A percentile compares a stretch with the other conserved stretches of the same genome.
Evolutionary conservation across 1,140 invertebrate species (phyloP).

Genomic region (Magallana ariakensis): DNA sequence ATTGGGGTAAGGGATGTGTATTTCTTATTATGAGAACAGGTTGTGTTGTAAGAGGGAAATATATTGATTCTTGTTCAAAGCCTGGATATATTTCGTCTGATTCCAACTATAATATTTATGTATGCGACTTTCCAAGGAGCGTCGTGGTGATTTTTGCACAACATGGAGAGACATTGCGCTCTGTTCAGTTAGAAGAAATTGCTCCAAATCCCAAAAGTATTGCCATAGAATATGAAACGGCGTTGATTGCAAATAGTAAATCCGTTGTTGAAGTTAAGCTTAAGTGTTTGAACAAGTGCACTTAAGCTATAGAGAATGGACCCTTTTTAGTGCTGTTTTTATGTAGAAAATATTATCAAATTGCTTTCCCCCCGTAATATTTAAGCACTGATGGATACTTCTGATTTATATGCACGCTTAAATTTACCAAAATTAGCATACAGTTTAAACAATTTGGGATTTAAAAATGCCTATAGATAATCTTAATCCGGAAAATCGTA

Average conservation of each 20-base stretch:
- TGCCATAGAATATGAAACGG: not conserved
- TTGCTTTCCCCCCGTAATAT: too few species aligned
- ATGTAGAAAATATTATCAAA: too few species aligned
- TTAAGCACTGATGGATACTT: too few species aligned
- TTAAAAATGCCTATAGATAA: too few species aligned
- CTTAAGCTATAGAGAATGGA: too few species aligned
- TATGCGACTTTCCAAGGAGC: not conserved
- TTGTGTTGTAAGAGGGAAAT: not conserved
- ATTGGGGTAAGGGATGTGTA: not conserved
- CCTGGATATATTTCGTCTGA: not conserved
- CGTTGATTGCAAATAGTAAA: not conserved
- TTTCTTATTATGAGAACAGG: not conserved
- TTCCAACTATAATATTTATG: slow-evolving; percentile 6
- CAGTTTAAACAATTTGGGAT: too few species aligned
- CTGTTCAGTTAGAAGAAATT: not conserved
- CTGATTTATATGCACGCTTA: too few species aligned
- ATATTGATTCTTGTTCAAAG: too few species aligned
- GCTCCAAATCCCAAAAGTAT: not conserved
- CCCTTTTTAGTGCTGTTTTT: too few species aligned
- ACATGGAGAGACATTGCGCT: not conserved
- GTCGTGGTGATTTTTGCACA: not conserved
- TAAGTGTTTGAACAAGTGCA: too few species aligned
- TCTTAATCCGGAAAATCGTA: too few species aligned
- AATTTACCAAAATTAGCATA: too few species aligned
- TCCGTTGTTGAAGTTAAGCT: not conserved